Base-by-base conservation (phyloP, 2,888 invertebrate genomes). In the Aspidiotus rigidus region DNA sequence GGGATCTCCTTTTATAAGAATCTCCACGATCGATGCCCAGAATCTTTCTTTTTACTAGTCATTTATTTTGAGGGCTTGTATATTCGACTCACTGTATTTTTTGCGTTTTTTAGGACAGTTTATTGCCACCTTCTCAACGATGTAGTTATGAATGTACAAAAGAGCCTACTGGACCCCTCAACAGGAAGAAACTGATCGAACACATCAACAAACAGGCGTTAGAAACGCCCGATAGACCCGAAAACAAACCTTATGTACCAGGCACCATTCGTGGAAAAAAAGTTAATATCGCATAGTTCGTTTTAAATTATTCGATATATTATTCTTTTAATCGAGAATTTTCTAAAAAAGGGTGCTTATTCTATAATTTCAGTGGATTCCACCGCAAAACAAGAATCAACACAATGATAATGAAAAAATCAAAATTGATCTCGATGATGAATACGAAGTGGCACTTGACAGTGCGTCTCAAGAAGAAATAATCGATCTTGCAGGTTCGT, bases 161-260 rank as follows among this genome's bases (percentile, higher is more conserved):
- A 81, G 85, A 86, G 76, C 86, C 98, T 16, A 99, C 99, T 28
- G 99, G 99, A 57, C 96, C 97, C 15, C 83, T 96, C 75, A 90
- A 96, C 81, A 86, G 98, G 71, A 94, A 96, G 81, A 90, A 94
- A 79, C 83, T 97, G 67, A 90, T 97, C 77, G 93, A 95, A 78
- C 95, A 93, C 80, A 92, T 97, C 76, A 97, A 98, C 80, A 96
- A 96, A 80, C 93, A 96, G 79, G 98, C 98, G n/a, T 81, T 94
- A 75, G 95, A 95, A 80, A 95, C 98, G 70, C 96, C 97, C 63
- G 99, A 99, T 81, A 86, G 89, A 84, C 97, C 97, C 6, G 98
- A 99, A 79, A 82, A 88, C 71, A 94, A 97, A 79, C 96, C 97
- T 10, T 99, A 85, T 78, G 89, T 93, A 49, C 84, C 94, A 74